A percentile compares a stretch with the other conserved stretches of the same genome.
Conservation (phyloP, 2,888 invertebrate genomes). For the Drosophila prolongata region DNA sequence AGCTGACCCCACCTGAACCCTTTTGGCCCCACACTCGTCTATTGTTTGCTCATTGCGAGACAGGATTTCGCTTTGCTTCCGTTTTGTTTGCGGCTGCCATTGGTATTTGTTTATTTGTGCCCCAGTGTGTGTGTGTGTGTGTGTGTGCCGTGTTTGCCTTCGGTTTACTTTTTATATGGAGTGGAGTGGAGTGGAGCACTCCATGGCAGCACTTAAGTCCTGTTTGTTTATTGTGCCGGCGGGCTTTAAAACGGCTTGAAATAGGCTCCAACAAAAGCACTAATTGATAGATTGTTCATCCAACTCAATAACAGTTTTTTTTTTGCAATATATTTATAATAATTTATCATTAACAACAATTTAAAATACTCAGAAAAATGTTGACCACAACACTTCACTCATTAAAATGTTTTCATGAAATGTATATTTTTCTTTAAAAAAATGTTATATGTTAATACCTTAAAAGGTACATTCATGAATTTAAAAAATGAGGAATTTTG, state of each 20-base stretch:
- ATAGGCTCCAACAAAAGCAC: neutral
- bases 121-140: neutral
- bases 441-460: too few relatives aligned
- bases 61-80: conserved; percentile 66
- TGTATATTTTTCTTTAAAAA: too few relatives aligned
- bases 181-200: conserved; percentile 8
- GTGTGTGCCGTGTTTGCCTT: conserved; percentile 50
- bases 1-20: conserved; percentile 49
- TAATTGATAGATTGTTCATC: conserved; percentile 16
- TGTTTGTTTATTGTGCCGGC: conserved; percentile 48
- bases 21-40: conserved; percentile 47
- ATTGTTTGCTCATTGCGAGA: conserved; percentile 70
- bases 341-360: too few relatives aligned
- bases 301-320: too few relatives aligned
- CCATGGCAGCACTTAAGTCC: conserved; percentile 23
- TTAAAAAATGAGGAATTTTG: neutral
- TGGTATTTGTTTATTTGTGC: conserved; percentile 43
- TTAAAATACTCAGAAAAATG: too few relatives aligned
- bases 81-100: conserved; percentile 60
- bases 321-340: too few relatives aligned
- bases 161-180: conserved; percentile 45
- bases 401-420: too few relatives aligned
- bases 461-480: too few relatives aligned
- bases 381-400: too few relatives aligned
- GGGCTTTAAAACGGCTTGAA: conserved; percentile 18